phyloP scores from a whole-genome alignment of 1,140 invertebrate species.

The Bilobella aurantiaca region DNA sequence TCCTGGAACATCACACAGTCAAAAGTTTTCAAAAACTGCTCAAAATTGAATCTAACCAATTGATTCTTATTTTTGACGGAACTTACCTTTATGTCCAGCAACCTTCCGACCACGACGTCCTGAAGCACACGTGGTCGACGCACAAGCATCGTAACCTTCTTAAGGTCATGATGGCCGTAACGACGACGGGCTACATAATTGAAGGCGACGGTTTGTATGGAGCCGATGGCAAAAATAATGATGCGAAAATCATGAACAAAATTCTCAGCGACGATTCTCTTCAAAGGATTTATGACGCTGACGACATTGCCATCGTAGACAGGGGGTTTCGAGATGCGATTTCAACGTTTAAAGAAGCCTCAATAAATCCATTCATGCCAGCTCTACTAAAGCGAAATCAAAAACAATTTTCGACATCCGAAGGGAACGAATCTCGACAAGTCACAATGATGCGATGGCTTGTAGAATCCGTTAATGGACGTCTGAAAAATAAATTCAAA shows the following conservation, averaged over 20 bases:
- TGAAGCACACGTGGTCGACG: slow-evolving; percentile 6
- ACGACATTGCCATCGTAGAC: slow-evolving; percentile 11
- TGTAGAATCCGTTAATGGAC: slow-evolving; percentile 39
- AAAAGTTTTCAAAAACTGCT: too few species aligned
- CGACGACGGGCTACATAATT: slow-evolving; percentile 9
- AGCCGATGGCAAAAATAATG: slow-evolving; percentile 16
- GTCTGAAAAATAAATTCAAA: slow-evolving; percentile 19
- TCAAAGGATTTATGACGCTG: neutral
- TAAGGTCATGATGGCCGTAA: slow-evolving; percentile 1
- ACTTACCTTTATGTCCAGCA: slow-evolving; percentile 20
- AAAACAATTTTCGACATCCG: slow-evolving; percentile 35
- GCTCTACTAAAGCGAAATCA: slow-evolving; percentile 36
- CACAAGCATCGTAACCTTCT: slow-evolving; percentile 16
- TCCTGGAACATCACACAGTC: too few species aligned
- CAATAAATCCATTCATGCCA: slow-evolving; percentile 29
- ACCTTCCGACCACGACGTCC: neutral
- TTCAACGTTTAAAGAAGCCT: neutral
- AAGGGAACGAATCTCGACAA: slow-evolving; percentile 38
- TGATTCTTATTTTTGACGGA: too few species aligned
- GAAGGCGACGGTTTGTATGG: slow-evolving; percentile 8
- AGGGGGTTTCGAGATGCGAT: slow-evolving; percentile 13
- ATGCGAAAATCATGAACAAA: slow-evolving; percentile 11
- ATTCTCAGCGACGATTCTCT: neutral
- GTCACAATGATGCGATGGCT: slow-evolving; percentile 40
- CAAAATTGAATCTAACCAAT: too few species aligned